Base-by-base conservation (phyloP, 2,113 vertebrate genomes). In the Blennius ocellaris region DNA sequence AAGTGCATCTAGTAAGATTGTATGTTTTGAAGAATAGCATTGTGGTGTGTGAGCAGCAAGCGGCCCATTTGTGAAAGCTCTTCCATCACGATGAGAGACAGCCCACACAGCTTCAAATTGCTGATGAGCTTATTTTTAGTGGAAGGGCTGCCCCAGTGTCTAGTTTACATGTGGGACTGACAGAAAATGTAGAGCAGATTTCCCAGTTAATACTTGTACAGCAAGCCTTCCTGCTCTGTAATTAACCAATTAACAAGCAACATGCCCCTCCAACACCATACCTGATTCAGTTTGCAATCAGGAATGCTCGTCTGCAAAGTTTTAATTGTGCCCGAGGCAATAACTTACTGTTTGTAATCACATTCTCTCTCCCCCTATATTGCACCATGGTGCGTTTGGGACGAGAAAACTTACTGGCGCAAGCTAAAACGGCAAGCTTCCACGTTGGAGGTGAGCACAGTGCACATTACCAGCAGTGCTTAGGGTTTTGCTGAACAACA, bases 271-370 rank as follows among this genome's bases (percentile, higher is more conserved):
- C 93, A 92, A 94, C 94, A 93, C 93, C 95, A 86, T 92, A 95
- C 93, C 95, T 96, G 94, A 96, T 97, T 95, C 95, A 95, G 95
- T 98, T 98, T 98, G 94, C 94, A 93, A 95, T 95, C 95, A 93
- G 80, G 94, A 96, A 94, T 95, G 96, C 96, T 95, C 80, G 95
- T 97, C 96, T 97, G 95, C 96, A 97, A 95, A 95, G 93, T 98
- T 98, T 96, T 96, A 98, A 99, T 96, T 93, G 94, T 91, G 93
- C 98, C 97, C 95, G 86, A 95, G 97, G 95, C 95, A 96, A 97
- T 97, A 97, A 96, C 97, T 96, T 95, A 95, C 95, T 95, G 94
- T 90, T 96, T 96, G 96, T 98, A 98, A 97, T 98, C 96, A 97
- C 96, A 96, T 97, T 98, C 94, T 93, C 93, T 85, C 73, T 93